These are phyloP conservation scores for Spermophilus dauricus DNA, from an alignment of 2,113 vertebrate species.

Conservation along the genomic window DNA sequence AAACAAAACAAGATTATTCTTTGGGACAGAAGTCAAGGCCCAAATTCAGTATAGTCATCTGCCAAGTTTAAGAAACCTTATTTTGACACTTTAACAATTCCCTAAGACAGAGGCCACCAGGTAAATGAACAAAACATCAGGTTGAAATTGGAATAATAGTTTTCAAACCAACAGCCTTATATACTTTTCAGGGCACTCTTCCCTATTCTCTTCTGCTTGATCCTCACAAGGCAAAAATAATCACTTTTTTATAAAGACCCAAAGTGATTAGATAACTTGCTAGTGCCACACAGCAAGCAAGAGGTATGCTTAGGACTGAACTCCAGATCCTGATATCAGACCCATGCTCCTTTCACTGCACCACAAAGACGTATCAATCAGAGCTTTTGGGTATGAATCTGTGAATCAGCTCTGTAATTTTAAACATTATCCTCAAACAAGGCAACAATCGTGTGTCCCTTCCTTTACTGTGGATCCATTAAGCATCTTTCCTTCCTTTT, in stretches of 20 bases:
- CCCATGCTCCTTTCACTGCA: not conserved
- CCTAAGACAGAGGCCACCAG: not conserved
- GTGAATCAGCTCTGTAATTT: rapidly evolving
- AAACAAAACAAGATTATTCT: not conserved
- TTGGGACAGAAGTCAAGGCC: not conserved
- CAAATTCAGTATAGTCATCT: not conserved
- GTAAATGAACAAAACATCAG: not conserved
- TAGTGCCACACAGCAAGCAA: not conserved
- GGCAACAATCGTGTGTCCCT: not conserved
- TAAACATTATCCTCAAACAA: no score
- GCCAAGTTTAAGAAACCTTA: not conserved
- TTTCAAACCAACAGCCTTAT: not conserved
- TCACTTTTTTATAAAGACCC: not conserved
- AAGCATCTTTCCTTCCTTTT: not conserved
- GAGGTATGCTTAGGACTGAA: not conserved
- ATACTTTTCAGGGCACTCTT: not conserved
- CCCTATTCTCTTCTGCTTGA: not conserved
- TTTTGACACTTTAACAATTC: not conserved
- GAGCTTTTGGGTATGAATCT: not conserved
- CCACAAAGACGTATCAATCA: not conserved
- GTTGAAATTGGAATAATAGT: not conserved
- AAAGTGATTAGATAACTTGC: not conserved
- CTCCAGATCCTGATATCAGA: not conserved
- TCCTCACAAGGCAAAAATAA: not conserved
- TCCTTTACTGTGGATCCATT: not conserved